Conservation (phyloP, 1,140 invertebrate genomes). For the Megalopta genalis region DNA sequence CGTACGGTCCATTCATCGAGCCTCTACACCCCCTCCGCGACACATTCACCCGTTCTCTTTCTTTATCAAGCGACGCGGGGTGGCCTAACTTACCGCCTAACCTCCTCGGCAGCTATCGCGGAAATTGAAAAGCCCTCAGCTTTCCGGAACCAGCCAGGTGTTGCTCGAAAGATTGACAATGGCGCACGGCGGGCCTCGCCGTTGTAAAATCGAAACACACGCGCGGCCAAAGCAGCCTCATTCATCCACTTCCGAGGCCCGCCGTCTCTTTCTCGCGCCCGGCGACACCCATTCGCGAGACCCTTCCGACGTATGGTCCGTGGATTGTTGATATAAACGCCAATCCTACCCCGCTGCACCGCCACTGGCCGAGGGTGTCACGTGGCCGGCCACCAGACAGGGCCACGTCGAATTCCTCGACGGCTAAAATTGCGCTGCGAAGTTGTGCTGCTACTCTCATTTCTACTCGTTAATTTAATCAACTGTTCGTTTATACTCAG, state of each 20-base stretch:
- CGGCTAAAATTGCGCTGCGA: too few relatives aligned
- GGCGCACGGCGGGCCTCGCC: background rate
- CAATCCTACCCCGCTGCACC: background rate
- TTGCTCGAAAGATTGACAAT: slow-evolving; percentile 36
- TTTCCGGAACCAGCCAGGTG: slow-evolving; percentile 43
- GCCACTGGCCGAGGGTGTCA: background rate
- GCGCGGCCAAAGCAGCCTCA: too few relatives aligned
- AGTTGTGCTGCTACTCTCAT: too few relatives aligned
- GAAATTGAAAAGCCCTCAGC: slow-evolving; percentile 34
- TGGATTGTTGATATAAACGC: slow-evolving; percentile 4
- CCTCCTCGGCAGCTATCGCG: too few relatives aligned
- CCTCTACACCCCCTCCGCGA: background rate
- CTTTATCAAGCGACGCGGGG: slow-evolving; percentile 16
- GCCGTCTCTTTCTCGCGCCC: background rate
- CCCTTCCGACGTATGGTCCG: too few relatives aligned
- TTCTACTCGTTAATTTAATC: too few relatives aligned
- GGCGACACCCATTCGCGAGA: too few relatives aligned
- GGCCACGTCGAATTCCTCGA: too few relatives aligned
- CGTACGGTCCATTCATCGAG: background rate
- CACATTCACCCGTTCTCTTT: slow-evolving; percentile 10
- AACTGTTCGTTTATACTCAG: too few relatives aligned
- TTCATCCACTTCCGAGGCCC: background rate
- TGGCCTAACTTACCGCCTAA: too few relatives aligned
- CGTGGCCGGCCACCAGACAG: background rate
- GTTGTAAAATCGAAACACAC: slow-evolving; percentile 29